A percentile compares a stretch with the other conserved stretches of the same genome.
Evolutionary conservation across 2,113 vertebrate genomes (phyloP).

Genomic region (Hyaena hyaena): DNA sequence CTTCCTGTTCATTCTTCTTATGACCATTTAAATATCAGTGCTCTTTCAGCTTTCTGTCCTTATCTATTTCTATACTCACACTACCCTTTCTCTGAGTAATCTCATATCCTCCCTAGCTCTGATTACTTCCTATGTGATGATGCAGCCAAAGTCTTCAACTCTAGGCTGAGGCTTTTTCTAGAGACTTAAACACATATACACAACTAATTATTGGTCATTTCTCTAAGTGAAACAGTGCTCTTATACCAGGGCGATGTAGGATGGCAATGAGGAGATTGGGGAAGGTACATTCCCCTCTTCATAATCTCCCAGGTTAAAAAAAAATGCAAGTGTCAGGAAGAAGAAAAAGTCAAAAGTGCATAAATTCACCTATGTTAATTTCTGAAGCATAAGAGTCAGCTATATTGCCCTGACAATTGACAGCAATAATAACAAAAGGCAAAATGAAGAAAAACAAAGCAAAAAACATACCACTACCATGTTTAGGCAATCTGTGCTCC

Average conservation of each 20-base stretch:
- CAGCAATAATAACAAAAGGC: neutral
- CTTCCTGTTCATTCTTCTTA: neutral
- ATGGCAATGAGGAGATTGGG: neutral
- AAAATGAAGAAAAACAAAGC: neutral
- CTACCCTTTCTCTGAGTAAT: neutral
- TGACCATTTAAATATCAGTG: neutral
- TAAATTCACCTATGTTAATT: neutral
- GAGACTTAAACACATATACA: neutral
- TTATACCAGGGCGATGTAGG: neutral
- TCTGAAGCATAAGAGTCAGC: neutral
- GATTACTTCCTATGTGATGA: neutral
- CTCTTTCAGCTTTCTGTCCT: neutral
- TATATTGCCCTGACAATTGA: neutral
- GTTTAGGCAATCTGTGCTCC: neutral
- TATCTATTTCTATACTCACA: neutral
- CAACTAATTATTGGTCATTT: neutral
- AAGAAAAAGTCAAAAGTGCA: neutral
- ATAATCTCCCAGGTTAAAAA: neutral
- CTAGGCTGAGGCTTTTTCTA: neutral
- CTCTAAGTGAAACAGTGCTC: neutral
- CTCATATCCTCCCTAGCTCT: neutral
- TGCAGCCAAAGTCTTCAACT: neutral
- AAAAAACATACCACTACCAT: neutral
- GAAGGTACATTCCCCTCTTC: neutral
- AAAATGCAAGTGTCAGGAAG: neutral